Evolutionary conservation across 2,888 invertebrate species (phyloP).

Genomic region (Pammene aurita): DNA sequence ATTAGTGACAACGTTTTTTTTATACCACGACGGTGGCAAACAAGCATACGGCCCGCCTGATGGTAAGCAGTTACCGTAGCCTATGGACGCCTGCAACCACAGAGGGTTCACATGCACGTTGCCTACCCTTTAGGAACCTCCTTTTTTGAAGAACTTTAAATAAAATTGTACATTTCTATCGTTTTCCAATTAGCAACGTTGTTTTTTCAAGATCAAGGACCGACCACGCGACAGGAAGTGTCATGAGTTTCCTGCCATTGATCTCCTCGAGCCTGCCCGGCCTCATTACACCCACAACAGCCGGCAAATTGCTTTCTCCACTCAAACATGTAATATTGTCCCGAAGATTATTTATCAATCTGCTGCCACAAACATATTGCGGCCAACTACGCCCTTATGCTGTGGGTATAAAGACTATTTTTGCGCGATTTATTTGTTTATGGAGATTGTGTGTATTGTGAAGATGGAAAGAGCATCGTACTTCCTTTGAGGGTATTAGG

Average conservation of each 20-base stretch:
- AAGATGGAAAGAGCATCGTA: not conserved
- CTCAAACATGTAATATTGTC: conserved; percentile 17
- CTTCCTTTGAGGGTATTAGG: not conserved
- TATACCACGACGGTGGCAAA: too few species aligned
- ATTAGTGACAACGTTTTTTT: too few species aligned
- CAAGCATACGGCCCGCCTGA: too few species aligned
- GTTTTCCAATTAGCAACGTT: too few species aligned
- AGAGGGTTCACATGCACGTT: too few species aligned
- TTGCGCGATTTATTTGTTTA: not conserved
- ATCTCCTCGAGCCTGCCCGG: not conserved
- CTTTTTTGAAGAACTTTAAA: too few species aligned
- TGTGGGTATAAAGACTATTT: not conserved
- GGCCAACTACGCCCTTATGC: not conserved
- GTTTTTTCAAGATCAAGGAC: not conserved
- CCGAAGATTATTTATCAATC: conserved; percentile 24
- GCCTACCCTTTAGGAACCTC: too few species aligned
- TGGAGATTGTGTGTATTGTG: not conserved
- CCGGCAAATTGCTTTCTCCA: conserved; percentile 24
- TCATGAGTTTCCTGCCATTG: conserved; percentile 22
- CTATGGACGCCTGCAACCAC: too few species aligned
- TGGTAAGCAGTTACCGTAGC: too few species aligned
- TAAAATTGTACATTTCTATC: too few species aligned
- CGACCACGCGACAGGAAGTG: not conserved
- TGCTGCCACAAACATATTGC: not conserved
- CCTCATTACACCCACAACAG: conserved; percentile 23